These are phyloP conservation scores for Apodemia duryi DNA, from an alignment of 2,888 invertebrate species.

Conservation along the genomic window DNA sequence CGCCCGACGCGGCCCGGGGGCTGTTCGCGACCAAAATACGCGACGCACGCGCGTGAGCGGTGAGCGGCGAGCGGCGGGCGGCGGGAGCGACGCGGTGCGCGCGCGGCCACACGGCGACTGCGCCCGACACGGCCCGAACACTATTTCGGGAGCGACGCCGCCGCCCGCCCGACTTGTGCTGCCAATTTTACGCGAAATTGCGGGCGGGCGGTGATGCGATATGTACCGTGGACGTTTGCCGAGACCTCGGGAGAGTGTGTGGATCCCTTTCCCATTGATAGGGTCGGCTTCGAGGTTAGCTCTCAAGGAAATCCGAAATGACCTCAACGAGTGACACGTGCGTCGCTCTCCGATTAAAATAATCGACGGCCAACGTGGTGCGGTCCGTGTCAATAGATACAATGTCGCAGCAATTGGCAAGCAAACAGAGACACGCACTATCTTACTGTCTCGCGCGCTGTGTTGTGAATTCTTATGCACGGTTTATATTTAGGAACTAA, in stretches of 20 bases:
- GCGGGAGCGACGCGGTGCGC: constrained; percentile 73
- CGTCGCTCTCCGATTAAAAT: constrained; percentile 57
- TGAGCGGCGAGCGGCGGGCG: constrained; percentile 56
- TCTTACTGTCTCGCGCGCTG: constrained; percentile 77
- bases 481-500: constrained; percentile 73
- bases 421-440: constrained; percentile 75
- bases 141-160: constrained; percentile 77
- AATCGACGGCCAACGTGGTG: constrained; percentile 59
- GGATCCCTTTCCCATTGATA: constrained; percentile 47
- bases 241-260: constrained; percentile 43
- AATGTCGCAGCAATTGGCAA: constrained; percentile 77
- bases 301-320: constrained; percentile 35
- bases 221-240: constrained; percentile 61
- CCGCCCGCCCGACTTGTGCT: constrained; percentile 73
- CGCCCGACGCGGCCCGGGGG: constrained; percentile 72
- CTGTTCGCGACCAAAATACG: constrained; percentile 73
- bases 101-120: constrained; percentile 77
- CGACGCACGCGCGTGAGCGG: constrained; percentile 63
- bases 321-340: constrained; percentile 43
- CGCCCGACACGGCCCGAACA: constrained; percentile 76
- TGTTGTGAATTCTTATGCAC: constrained; percentile 79
- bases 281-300: constrained; percentile 22
- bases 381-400: constrained; percentile 70
- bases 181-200: constrained; percentile 79
- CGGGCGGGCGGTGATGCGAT: constrained; percentile 79